Conservation (phyloP, 2,888 invertebrate species). For the Metellina segmentata region DNA sequence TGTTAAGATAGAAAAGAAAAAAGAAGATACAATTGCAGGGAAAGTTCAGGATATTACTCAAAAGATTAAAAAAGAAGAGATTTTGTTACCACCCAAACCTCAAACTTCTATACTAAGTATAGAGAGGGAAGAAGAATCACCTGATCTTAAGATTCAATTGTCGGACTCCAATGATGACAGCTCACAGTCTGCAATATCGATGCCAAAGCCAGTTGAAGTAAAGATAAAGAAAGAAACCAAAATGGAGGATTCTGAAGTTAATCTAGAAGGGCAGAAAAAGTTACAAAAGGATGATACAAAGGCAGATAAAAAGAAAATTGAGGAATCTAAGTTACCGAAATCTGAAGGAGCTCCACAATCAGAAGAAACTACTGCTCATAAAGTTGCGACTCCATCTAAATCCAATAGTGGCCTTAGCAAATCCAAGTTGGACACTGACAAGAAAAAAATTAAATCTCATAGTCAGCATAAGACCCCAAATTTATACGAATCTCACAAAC, state of each 20-base stretch:
- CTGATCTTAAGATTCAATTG: constrained; percentile 28
- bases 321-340: constrained; percentile 27
- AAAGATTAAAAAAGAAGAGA: constrained; percentile 41
- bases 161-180: constrained; percentile 11
- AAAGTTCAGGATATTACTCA: not conserved
- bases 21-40: constrained; percentile 8
- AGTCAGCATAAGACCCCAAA: constrained; percentile 15
- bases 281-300: constrained; percentile 46
- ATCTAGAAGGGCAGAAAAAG: constrained; percentile 38
- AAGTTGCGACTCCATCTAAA: constrained; percentile 14
- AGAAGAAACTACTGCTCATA: constrained; percentile 44
- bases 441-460: constrained; percentile 56
- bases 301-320: constrained; percentile 46
- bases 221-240: constrained; percentile 47
- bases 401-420: constrained; percentile 33
- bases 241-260: constrained; percentile 35
- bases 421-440: constrained; percentile 60
- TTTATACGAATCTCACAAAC: constrained; percentile 29
- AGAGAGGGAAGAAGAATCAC: constrained; percentile 46
- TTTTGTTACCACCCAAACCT: not conserved
- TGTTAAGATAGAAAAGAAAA: constrained; percentile 29
- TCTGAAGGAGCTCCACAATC: constrained; percentile 14
- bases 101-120: constrained; percentile 6
- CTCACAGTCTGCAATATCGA: constrained; percentile 16
- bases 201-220: constrained; percentile 65